A percentile compares a stretch with the other conserved stretches of the same genome.
These are phyloP conservation scores for Euphonia xanthogaster DNA, from an alignment of 2,797 vertebrate species.

Conservation along the genomic window DNA sequence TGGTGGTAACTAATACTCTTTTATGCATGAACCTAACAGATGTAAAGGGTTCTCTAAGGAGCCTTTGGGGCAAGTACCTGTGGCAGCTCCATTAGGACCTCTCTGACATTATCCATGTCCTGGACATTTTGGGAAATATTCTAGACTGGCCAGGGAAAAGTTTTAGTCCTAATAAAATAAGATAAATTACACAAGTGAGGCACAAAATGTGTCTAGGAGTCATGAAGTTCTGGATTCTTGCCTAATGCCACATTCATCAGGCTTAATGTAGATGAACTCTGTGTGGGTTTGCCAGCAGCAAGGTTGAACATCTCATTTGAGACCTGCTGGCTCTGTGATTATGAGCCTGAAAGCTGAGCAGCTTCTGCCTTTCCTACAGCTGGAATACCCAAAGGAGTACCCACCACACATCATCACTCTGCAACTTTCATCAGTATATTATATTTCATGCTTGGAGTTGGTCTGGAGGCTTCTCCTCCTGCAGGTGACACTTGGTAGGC, in stretches of 20 bases:
- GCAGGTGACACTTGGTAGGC: background rate
- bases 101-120: slow-evolving; percentile 19
- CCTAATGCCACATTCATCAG: background rate
- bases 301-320: background rate
- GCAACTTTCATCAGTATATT: background rate
- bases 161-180: slow-evolving; percentile 47
- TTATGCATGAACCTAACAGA: background rate
- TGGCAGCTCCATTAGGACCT: background rate
- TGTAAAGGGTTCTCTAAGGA: slow-evolving; percentile 16
- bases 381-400: background rate
- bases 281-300: slow-evolving; percentile 10
- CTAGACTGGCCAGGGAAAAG: slow-evolving; percentile 32
- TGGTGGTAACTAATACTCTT: background rate
- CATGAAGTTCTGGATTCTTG: slow-evolving; percentile 22
- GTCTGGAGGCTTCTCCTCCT: background rate
- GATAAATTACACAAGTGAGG: slow-evolving; percentile 43
- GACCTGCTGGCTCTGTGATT: background rate
- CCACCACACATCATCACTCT: background rate
- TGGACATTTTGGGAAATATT: background rate
- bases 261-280: background rate
- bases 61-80: background rate
- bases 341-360: background rate
- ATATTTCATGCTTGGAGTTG: background rate
- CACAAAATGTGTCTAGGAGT: background rate
- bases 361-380: background rate